Evolutionary conservation across 2,797 vertebrate species (phyloP).

Genomic region (Lophotriccus pileatus): DNA sequence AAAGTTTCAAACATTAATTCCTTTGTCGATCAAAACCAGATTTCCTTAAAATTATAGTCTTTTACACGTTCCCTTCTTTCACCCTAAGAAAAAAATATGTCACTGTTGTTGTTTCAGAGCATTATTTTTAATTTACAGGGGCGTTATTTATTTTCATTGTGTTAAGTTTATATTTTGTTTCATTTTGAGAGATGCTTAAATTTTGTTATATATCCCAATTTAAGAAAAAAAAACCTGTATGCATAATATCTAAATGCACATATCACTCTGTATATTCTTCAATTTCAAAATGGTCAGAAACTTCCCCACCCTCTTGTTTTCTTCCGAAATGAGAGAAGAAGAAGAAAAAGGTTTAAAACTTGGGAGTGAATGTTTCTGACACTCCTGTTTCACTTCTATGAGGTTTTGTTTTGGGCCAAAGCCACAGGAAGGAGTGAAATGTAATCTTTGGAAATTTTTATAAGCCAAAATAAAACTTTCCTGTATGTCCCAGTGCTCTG

Average conservation of each 20-base stretch:
- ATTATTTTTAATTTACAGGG: background rate
- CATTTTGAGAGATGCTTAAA: background rate
- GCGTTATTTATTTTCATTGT: background rate
- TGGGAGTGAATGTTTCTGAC: background rate
- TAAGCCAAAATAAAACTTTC: background rate
- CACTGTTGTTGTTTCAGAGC: background rate
- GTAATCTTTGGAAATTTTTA: background rate
- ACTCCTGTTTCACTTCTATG: background rate
- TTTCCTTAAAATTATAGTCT: background rate
- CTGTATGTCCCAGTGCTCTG: fast-evolving
- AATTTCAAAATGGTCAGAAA: background rate
- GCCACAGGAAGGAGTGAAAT: background rate
- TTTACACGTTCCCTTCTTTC: background rate
- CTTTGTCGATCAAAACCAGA: background rate
- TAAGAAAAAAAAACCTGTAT: background rate
- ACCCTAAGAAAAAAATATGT: too few relatives aligned
- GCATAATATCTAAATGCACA: background rate
- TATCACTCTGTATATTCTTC: background rate
- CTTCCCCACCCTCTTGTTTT: background rate
- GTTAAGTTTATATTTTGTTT: background rate
- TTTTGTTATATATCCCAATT: background rate
- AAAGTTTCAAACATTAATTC: background rate
- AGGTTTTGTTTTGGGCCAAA: background rate
- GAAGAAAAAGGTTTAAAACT: background rate
- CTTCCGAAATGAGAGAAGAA: background rate